phyloP scores from a whole-genome alignment of 2,113 vertebrate genomes.

The Cryptotis parvus region DNA sequence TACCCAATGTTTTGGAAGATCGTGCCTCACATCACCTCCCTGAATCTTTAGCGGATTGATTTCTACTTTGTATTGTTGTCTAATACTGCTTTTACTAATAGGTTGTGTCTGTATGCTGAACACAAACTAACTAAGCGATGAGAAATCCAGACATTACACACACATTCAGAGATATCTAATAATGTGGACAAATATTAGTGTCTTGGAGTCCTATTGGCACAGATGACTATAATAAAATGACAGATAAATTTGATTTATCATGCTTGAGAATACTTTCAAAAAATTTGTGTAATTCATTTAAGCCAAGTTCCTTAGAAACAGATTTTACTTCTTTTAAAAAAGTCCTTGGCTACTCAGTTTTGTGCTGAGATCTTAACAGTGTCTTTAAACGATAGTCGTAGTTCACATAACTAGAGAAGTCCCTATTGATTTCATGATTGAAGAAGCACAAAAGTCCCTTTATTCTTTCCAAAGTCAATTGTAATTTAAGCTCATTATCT shows the following conservation, averaged over 20 bases:
- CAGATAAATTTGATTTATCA: conserved; percentile 30
- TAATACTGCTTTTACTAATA: neutral
- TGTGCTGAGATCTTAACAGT: conserved; percentile 65
- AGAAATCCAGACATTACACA: conserved; percentile 44
- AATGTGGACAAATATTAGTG: conserved; percentile 27
- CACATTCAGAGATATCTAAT: conserved; percentile 26
- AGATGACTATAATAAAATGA: neutral
- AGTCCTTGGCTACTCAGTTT: conserved; percentile 21
- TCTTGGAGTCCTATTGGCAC: neutral
- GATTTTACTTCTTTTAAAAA: conserved; percentile 42
- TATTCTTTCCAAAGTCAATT: conserved; percentile 71
- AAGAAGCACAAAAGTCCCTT: conserved; percentile 65
- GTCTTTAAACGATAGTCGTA: conserved; percentile 48
- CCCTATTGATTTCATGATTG: conserved; percentile 49
- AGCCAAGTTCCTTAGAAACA: conserved; percentile 52
- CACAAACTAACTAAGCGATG: conserved; percentile 16
- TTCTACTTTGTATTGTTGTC: neutral
- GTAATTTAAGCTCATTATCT: conserved; percentile 67
- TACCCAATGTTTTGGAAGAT: neutral
- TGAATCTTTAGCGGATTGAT: neutral
- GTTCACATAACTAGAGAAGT: conserved; percentile 23
- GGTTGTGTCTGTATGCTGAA: neutral
- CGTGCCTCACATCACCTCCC: neutral
- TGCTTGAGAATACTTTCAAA: conserved; percentile 35
- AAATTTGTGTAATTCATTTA: conserved; percentile 47